Evolutionary conservation across 2,797 vertebrate genomes (phyloP).

Genomic region (Luscinia megarhynchos): DNA sequence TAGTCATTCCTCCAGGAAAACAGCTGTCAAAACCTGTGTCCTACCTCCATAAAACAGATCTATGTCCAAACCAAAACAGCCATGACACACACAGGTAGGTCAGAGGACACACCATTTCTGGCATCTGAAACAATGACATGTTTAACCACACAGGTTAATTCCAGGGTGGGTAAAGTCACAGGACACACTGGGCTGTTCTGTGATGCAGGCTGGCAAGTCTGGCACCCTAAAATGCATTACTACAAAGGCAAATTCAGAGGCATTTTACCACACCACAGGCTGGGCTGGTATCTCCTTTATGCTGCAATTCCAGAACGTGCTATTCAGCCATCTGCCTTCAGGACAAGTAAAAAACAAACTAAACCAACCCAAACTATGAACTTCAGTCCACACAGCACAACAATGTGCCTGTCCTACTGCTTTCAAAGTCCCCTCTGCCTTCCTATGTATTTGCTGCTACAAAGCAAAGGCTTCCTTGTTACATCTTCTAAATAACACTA

Average conservation of each 20-base stretch:
- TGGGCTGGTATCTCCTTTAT: background rate
- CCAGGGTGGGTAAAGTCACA: background rate
- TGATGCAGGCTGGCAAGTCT: background rate
- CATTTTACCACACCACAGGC: background rate
- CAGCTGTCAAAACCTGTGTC: background rate
- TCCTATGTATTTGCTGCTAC: background rate
- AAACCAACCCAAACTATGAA: background rate
- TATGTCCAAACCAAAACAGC: background rate
- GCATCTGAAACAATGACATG: background rate
- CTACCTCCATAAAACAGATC: background rate
- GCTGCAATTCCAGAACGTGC: background rate
- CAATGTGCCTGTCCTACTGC: accelerated
- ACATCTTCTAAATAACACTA: background rate
- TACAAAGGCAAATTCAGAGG: background rate
- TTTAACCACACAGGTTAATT: background rate
- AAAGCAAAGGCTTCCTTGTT: background rate
- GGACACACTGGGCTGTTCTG: background rate
- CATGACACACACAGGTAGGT: background rate
- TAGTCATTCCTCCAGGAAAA: background rate
- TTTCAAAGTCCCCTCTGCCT: background rate
- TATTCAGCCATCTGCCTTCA: background rate
- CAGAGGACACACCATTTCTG: background rate
- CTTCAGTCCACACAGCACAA: background rate
- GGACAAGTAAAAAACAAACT: background rate
- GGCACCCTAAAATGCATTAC: background rate